Base-by-base conservation (phyloP, 1,140 invertebrate species). In the Chironomus tepperi region DNA sequence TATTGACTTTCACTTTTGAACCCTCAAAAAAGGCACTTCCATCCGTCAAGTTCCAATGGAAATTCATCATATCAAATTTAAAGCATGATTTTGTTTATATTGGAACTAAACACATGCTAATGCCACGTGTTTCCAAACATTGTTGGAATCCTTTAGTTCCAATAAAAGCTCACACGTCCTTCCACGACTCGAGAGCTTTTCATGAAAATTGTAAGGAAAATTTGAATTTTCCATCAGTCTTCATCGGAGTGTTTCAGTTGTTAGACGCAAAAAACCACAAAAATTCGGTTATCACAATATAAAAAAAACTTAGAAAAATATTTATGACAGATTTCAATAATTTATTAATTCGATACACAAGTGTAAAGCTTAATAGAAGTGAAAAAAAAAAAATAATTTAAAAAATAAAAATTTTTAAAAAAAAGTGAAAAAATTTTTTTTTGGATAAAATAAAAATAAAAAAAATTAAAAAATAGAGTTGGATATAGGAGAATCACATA, bases 201-300 rank as follows among this genome's bases (percentile, higher is more conserved):
- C 3, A 57, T 12, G 12, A 57, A 57, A 57, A 57, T 57, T 57
- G 10, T 1, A 3, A 57, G n/a, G 47, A 57, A 57, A n/a, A n/a
- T 57, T 15, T n/a, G n/a, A 57, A 57, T n/a, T 57, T 57, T 57
- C 47, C 47, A n/a, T 57, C 47, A 57, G 47, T 57, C 47, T 57
- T 57, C 47, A 57, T 57, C 47, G 47, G 47, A 57, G 47, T 57
- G 47, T 57, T n/a, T 57, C 47, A 57, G 9, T 57, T 57, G 47
- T n/a, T 57, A n/a, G 47, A 57, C 47, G 47, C 12, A 15, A 15
- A 47, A 57, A 57, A n/a, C 47, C 47, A 57, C 47, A 57, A 8
- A n/a, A 12, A 57, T 15, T 57, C 47, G 47, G 47, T 34, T 34
- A 34, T 34, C 24, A 34, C 24, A 57, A 47, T 47, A 47, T 15